These are phyloP conservation scores for Cosmia trapezina DNA, from an alignment of 2,888 invertebrate species.

Conservation along the genomic window DNA sequence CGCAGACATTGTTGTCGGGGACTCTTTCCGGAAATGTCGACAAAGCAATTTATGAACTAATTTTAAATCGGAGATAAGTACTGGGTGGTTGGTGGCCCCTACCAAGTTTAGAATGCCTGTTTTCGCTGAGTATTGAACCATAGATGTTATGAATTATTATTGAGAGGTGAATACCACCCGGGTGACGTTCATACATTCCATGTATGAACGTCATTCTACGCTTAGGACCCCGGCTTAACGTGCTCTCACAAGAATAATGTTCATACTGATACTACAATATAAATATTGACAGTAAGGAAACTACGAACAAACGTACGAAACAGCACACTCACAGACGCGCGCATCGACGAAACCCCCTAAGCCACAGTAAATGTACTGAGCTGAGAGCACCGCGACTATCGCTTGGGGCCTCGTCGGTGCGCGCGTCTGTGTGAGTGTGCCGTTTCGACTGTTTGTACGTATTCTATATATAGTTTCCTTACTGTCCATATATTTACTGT, in stretches of 20 bases:
- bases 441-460: too few relatives aligned
- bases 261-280: not conserved
- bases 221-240: slow-evolving; percentile 4
- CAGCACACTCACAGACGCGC: too few relatives aligned
- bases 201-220: not conserved
- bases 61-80: slow-evolving; percentile 36
- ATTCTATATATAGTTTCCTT: too few relatives aligned
- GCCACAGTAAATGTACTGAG: too few relatives aligned
- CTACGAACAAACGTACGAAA: too few relatives aligned
- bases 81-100: not conserved
- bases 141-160: not conserved
- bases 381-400: too few relatives aligned
- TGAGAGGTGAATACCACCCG: not conserved
- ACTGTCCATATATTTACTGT: too few relatives aligned
- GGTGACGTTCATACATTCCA: too few relatives aligned
- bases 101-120: not conserved
- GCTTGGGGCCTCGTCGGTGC: too few relatives aligned
- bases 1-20: slow-evolving; percentile 28
- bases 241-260: slow-evolving; percentile 19
- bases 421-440: too few relatives aligned
- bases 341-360: too few relatives aligned
- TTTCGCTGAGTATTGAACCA: not conserved
- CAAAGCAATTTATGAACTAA: slow-evolving; percentile 45
- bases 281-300: too few relatives aligned
- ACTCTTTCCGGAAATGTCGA: slow-evolving; percentile 21